Conservation (phyloP, 2,797 vertebrate genomes). For the Protosalanx chinensis region DNA sequence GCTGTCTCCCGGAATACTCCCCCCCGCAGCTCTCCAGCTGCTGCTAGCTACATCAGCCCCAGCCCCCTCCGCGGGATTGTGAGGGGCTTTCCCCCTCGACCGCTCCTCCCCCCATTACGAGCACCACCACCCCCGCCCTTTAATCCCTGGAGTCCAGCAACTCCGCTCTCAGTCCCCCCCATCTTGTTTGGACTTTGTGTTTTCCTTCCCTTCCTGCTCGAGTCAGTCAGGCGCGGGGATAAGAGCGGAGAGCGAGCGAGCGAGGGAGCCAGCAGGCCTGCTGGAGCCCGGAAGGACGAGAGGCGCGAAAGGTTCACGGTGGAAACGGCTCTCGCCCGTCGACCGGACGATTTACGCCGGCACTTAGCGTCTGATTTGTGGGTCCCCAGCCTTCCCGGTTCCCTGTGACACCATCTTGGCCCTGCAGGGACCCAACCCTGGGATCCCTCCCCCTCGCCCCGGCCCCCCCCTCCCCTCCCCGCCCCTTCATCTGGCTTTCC, state of each 20-base stretch:
- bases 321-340: slow-evolving; percentile 38
- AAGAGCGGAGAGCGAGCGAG: not conserved
- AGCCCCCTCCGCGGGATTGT: slow-evolving; percentile 29
- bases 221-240: slow-evolving; percentile 28
- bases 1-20: slow-evolving; percentile 30
- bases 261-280: slow-evolving; percentile 40
- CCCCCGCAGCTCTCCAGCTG: slow-evolving; percentile 29
- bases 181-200: slow-evolving; percentile 41
- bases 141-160: not conserved
- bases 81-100: slow-evolving; percentile 71
- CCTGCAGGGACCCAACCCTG: slow-evolving; percentile 49
- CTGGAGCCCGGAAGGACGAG: slow-evolving; percentile 47
- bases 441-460: slow-evolving; percentile 63
- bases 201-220: slow-evolving; percentile 11
- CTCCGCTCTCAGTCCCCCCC: not conserved
- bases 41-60: slow-evolving; percentile 47
- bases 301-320: slow-evolving; percentile 60
- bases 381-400: slow-evolving; percentile 45
- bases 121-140: slow-evolving; percentile 9
- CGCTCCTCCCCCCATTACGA: slow-evolving; percentile 30
- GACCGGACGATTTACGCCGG: slow-evolving; percentile 32
- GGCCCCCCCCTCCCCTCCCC: slow-evolving; percentile 28
- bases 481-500: slow-evolving; percentile 26
- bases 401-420: slow-evolving; percentile 52
- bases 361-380: slow-evolving; percentile 59